phyloP scores from a whole-genome alignment of 2,888 invertebrate species.

The Trichacis sp. region DNA sequence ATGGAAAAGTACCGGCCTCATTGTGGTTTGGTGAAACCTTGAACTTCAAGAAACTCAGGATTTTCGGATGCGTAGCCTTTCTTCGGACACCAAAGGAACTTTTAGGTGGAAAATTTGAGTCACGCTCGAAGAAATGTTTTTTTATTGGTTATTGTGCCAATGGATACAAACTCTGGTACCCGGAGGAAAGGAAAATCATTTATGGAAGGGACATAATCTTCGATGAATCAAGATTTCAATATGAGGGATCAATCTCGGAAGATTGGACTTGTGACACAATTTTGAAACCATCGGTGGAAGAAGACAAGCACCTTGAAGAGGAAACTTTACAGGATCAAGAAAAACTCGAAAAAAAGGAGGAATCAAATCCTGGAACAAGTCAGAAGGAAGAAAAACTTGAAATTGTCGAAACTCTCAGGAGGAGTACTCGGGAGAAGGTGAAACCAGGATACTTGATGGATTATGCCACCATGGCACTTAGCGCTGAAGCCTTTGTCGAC shows the following conservation, averaged over 20 bases:
- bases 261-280: conserved; percentile 2
- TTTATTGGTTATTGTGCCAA: conserved; percentile 44
- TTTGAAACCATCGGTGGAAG: background rate
- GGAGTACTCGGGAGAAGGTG: conserved; percentile 6
- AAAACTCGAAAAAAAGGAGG: background rate
- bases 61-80: conserved; percentile 44
- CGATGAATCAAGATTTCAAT: conserved; percentile 38
- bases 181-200: conserved; percentile 25
- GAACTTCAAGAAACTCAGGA: conserved; percentile 36
- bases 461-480: conserved; percentile 18
- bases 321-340: no score
- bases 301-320: no score
- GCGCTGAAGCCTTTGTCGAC: conserved; percentile 27
- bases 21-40: conserved; percentile 45
- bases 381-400: no score
- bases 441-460: conserved; percentile 15
- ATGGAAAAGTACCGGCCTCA: conserved; percentile 43
- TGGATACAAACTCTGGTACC: conserved; percentile 43
- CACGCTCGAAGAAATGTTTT: conserved; percentile 31
- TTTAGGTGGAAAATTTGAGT: conserved; percentile 41
- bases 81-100: conserved; percentile 37
- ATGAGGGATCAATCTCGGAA: conserved; percentile 15
- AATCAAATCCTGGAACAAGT: background rate
- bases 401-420: conserved; percentile 4
- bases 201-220: conserved; percentile 47